These are phyloP conservation scores for Callinectes sapidus DNA, from an alignment of 2,888 invertebrate genomes.

Conservation along the genomic window DNA sequence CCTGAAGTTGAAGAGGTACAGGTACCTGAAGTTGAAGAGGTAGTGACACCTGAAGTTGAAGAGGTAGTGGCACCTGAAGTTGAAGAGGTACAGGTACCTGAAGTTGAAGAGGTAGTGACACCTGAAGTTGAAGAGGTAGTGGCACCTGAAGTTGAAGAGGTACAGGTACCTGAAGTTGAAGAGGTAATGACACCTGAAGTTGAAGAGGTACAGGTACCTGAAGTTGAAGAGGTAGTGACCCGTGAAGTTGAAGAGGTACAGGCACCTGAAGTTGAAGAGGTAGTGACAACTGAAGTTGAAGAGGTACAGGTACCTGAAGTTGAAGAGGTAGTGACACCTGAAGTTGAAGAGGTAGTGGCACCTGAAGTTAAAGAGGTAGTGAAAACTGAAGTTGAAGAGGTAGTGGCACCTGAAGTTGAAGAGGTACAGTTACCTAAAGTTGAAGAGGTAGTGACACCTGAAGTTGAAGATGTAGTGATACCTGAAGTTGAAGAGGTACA, in stretches of 20 bases:
- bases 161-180: background rate
- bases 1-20: background rate
- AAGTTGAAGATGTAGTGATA: background rate
- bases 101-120: background rate
- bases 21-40: background rate
- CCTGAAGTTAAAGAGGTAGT: background rate
- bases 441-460: background rate
- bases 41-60: background rate
- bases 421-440: background rate
- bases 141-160: background rate
- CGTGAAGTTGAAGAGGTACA: background rate
- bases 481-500: background rate
- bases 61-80: background rate
- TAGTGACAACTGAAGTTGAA: background rate
- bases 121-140: background rate
- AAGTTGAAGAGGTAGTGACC: background rate
- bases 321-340: background rate
- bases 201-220: background rate
- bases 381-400: background rate
- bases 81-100: background rate
- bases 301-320: background rate
- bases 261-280: background rate
- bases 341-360: background rate
- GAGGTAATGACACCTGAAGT: background rate
- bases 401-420: background rate